Base-by-base conservation (phyloP, 2,888 invertebrate species). In the Arge pagana region DNA sequence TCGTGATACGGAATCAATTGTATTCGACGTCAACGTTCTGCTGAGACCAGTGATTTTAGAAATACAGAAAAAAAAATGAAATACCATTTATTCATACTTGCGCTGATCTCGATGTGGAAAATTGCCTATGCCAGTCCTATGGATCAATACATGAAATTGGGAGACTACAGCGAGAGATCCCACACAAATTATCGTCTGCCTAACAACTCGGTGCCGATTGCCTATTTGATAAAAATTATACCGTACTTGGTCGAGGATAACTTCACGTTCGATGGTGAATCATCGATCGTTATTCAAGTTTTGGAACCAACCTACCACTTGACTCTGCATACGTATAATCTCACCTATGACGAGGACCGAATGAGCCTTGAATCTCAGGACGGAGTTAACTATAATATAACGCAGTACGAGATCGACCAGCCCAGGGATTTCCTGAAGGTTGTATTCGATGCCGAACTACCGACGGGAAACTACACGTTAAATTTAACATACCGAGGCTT, bases 181-280 rank as follows among this genome's bases (percentile, higher is more conserved):
- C n/a, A n/a, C n/a, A n/a, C n/a, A n/a, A n/a, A n/a, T n/a, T 84
- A 83, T 67, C 78, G 82, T 0, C 74, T 87, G 8, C 85, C 85
- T 0, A 73, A 71, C 1, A 77, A 76, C 23, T 76, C 83, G 0
- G 64, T 62, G n/a, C 86, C 85, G 0, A 72, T 69, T 0, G 77
- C 77, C 57, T 87, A 85, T 62, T 77, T 77, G 15, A 77, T 85
- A n/a, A 67, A 68, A 10, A 69, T 86, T 0, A 76, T 67, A 42
- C 76, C 85, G 0, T 66, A 82, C 40, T 78, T 85, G 0, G 68
- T 70, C 26, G 69, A 77, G 4, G 67, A 67, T 0, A 74, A 73
- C 16, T 74, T 60, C 43, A 60, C 10, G 7, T 28, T 8, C 36
- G 42, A 55, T 11, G 67, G 66, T 6, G 58, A 58, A 23, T 37